Evolutionary conservation across 2,888 invertebrate genomes (phyloP), one percentile per base, ranked within the genome.

Genomic region (Halictus quadricinctus): DNA sequence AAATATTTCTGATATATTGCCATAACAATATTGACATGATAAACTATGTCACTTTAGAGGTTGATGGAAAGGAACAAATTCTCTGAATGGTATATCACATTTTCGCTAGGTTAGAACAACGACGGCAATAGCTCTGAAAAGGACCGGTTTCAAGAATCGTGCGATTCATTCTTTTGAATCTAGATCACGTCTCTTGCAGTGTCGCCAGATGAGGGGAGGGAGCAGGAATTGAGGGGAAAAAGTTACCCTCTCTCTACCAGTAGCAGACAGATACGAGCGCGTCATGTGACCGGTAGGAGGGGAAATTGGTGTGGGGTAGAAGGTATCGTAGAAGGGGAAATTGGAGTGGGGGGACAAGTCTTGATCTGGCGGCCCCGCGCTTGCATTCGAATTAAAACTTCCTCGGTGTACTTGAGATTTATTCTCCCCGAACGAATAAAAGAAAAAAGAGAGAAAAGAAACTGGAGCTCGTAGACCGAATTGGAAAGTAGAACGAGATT

Each of bases 101-200:
- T 29, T 69, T 21, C 36, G 66, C 29, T 21, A 66, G 5, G 5
- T 60, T 6, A 13, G 21, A 36, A 41, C 21, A 18, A 8, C 36
- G 25, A 8, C 21, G 15, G 18, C 25, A 72, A 29, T 25, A 50
- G 29, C 48, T 29, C 21, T 41, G 48, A 48, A 72, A 72, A 50
- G 48, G 48, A 72, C 72, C 72, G 72, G 72, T 72, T 72, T 72
- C 25, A 29, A 72, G 50, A 72, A 50, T 29, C 48, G 15, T 54
- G 54, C 29, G 48, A 29, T 50, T 50, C 48, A 72, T 72, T 25
- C 72, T 48, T 50, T 25, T 8, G 48, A 29, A 72, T 29, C 48
- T 72, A 18, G 48, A 50, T 50, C 72, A 29, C 29, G 29, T 15
- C 4, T 48, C 21, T 36, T 36, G 36, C 3, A 36, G 36, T 36